phyloP scores from a whole-genome alignment of 2,797 vertebrate genomes.

The Agapornis canus region DNA sequence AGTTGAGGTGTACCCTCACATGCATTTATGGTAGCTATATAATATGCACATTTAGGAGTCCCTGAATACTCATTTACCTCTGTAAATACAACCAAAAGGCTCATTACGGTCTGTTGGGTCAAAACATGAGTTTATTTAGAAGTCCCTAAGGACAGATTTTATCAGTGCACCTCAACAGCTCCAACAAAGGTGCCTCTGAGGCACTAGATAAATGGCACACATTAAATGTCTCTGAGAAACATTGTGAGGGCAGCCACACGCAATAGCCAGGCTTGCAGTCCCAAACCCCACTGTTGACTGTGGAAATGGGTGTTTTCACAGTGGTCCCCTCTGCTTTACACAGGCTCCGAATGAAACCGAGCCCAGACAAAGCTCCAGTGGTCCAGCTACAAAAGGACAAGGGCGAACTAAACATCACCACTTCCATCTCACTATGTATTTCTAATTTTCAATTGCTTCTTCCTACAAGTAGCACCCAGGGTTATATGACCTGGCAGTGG shows the following conservation, averaged over 20 bases:
- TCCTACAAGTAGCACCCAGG: background rate
- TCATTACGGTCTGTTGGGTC: background rate
- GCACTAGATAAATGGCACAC: background rate
- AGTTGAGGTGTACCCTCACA: background rate
- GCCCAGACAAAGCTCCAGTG: background rate
- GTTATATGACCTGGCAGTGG: background rate
- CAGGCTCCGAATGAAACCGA: rapidly evolving
- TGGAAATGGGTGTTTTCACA: background rate
- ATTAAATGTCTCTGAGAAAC: background rate
- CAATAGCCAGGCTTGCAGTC: rapidly evolving
- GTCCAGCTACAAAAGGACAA: background rate
- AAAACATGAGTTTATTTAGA: background rate
- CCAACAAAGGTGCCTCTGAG: background rate
- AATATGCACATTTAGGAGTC: background rate
- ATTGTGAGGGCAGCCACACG: background rate
- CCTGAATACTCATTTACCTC: background rate
- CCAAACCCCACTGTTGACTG: rapidly evolving
- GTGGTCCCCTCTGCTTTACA: rapidly evolving
- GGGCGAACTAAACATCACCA: background rate
- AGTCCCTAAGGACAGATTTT: background rate
- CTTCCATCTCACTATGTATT: background rate
- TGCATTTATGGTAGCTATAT: background rate
- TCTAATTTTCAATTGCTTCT: background rate
- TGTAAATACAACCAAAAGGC: background rate
- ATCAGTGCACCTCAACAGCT: background rate